Evolutionary conservation across 2,888 invertebrate genomes (phyloP), one percentile per base, ranked within the genome.

Genomic region (Acrocyrtus sp.): DNA sequence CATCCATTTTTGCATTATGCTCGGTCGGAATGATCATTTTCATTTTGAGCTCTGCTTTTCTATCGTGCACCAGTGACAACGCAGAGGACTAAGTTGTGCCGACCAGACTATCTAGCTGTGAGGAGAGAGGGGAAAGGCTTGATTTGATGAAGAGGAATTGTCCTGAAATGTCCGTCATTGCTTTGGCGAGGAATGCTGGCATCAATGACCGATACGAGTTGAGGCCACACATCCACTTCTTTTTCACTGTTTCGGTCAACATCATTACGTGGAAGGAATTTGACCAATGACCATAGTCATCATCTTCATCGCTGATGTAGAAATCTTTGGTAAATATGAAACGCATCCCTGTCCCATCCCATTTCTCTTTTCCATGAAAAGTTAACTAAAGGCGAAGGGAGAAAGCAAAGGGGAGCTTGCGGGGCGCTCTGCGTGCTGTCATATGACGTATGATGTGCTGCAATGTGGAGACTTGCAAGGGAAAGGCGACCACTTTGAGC

Each of bases 321-420:
- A 5, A 5, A 34, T 34, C 34, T 34, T 34, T 34, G 12, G 34
- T 12, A 34, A 8, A 34, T 5, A 34, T 34, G 6, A 34, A 8
- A 34, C 34, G 34, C 12, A 34, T 34, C 6, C 12, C 34, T 34
- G 34, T 34, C 34, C 12, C 12, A 5, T n/a, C 6, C 12, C 34
- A 34, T 8, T 34, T 34, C 34, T 34, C 34, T 8, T 17, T 54
- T 54, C 24, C 21, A n/a, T 54, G 21, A 34, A 54, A 54, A 54
- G 54, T 54, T 21, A 54, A 34, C 27, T 27, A 29, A 34, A 54
- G 29, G 29, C n/a, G n/a, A n/a, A n/a, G 54, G 54, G 6, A 10
- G 27, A 34, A 47, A 54, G 26, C 21, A 54, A 21, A 54, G 54
- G 29, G n/a, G n/a, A n/a, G n/a, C n/a, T n/a, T n/a, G n/a, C n/a